Base-by-base conservation (phyloP, 2,888 invertebrate genomes). In the Pterobdella sp. region DNA sequence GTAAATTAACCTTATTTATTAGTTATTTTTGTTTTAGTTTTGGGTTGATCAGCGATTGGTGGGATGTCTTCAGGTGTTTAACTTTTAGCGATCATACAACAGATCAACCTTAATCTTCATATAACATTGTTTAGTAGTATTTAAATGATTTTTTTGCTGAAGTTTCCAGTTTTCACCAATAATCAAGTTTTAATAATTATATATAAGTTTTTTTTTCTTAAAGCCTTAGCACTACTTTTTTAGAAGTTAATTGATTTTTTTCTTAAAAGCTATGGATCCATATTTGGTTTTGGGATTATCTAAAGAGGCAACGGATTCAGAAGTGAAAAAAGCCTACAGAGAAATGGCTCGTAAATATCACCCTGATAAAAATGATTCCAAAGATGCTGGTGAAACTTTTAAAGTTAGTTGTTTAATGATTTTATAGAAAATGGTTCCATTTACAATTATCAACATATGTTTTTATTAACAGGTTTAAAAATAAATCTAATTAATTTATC, bases 301-400 rank as follows among this genome's bases (percentile, higher is more conserved):
- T 64, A 74, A 76, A 35, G 80, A 80, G 3, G 80, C 80, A 0
- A 75, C 76, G 3, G 80, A 80, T 63, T 79, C 81, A 70, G 81
- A 82, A 35, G 76, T 82, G 26, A 81, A 81, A 74, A 81, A 81
- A 69, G 79, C 82, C 3, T 82, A 80, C 76, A 75, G 80, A 35
- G 73, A 72, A 14, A 76, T 82, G 4, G 82, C 82, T 29, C 80
- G 79, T 66, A 77, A 80, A 72, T 81, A 77, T 76, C 82, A 82
- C 72, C 82, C 82, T 0, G 82, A 82, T 74, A 82, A 82, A 76
- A 82, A 82, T 76, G 79, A 79, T 32, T 78, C 76, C 1, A 71
- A 76, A 18, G 79, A 79, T 2, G 82, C 82, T 1, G 81, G 81
- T 71, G 82, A 81, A 73, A 80, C 79, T 68, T 82, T 82, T 75